These are phyloP conservation scores for Porites lutea DNA, from an alignment of 64 coral and sea anemone genomes.

Conservation along the genomic window DNA sequence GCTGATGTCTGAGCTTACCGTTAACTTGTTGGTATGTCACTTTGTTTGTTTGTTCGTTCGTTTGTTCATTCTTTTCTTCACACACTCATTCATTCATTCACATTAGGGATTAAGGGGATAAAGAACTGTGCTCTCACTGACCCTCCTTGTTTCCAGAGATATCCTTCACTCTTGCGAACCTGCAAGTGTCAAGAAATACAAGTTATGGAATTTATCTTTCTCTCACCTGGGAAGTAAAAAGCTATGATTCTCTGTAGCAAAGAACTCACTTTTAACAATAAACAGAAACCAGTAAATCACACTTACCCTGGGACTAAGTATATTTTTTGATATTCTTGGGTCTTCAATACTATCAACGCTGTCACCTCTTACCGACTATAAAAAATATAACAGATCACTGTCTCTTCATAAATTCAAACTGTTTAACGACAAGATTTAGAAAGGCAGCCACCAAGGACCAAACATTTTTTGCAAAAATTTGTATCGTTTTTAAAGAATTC, in stretches of 20 bases:
- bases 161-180: constrained; percentile 83
- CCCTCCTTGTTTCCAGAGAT: constrained; percentile 96
- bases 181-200: constrained; percentile 33
- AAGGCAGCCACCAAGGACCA: too few species aligned
- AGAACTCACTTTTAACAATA: neutral
- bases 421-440: neutral
- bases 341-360: constrained; percentile 27
- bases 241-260: neutral
- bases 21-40: too few species aligned
- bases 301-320: constrained; percentile 17
- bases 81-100: too few species aligned
- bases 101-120: neutral
- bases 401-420: neutral
- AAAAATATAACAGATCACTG: neutral
- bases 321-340: neutral
- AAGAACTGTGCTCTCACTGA: constrained; percentile 35
- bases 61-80: too few species aligned
- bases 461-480: too few species aligned
- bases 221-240: neutral
- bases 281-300: neutral
- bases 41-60: too few species aligned
- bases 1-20: too few species aligned
- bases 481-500: too few species aligned
- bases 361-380: constrained; percentile 25
- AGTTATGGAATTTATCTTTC: neutral